These are phyloP conservation scores for Megastigmus dorsalis DNA, from an alignment of 2,888 invertebrate genomes.

Conservation along the genomic window DNA sequence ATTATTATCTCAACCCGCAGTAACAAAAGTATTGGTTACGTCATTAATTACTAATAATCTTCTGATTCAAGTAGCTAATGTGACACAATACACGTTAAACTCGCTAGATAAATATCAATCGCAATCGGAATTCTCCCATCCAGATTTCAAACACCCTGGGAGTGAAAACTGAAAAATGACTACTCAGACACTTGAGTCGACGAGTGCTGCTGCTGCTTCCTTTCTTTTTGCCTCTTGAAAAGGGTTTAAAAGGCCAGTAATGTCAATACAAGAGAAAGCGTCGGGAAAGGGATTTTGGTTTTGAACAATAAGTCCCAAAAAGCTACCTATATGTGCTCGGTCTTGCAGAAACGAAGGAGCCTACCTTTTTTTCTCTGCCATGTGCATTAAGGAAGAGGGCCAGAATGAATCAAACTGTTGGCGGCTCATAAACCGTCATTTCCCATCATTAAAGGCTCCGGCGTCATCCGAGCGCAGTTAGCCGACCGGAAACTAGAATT, in stretches of 20 bases:
- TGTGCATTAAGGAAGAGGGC: neutral
- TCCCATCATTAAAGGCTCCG: conserved; percentile 61
- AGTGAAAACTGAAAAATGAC: conserved; percentile 53
- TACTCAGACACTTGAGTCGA: conserved; percentile 33
- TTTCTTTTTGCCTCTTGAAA: conserved; percentile 25
- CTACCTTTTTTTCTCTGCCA: neutral
- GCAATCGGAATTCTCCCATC: conserved; percentile 10
- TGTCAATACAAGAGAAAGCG: conserved; percentile 6
- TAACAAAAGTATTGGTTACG: too few species aligned
- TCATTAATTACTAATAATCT: too few species aligned
- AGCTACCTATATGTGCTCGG: conserved; percentile 15
- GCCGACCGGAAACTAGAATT: conserved; percentile 66
- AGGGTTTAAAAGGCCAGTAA: conserved; percentile 21
- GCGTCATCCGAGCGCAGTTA: conserved; percentile 59
- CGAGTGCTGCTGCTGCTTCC: neutral
- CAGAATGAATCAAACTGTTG: conserved; percentile 64
- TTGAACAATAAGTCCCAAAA: conserved; percentile 46
- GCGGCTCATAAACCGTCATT: conserved; percentile 67
- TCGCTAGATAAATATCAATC: conserved; percentile 48
- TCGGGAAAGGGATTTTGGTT: conserved; percentile 30
- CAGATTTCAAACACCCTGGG: conserved; percentile 31
- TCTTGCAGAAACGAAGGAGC: conserved; percentile 38
- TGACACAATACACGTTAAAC: conserved; percentile 25
- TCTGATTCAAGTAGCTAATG: too few species aligned
- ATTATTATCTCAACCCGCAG: too few species aligned